Conservation (phyloP, 2,888 invertebrate genomes). For the Arge pagana region DNA sequence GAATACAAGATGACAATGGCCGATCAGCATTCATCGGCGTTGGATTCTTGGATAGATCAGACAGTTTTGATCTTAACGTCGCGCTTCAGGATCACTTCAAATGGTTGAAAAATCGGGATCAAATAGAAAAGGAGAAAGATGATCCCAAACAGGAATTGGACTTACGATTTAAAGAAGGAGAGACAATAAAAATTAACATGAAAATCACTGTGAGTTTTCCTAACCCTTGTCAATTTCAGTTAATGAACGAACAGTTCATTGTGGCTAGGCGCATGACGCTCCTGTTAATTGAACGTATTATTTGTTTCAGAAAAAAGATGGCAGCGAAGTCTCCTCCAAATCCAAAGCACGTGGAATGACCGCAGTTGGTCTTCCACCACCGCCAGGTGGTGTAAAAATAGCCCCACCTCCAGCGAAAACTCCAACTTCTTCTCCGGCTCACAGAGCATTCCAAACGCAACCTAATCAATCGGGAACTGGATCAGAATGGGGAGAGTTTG, state of each 20-base stretch:
- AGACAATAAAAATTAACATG: constrained; percentile 99
- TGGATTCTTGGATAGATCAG: constrained; percentile 96
- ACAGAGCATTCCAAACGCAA: constrained; percentile 66
- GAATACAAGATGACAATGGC: constrained; percentile 94
- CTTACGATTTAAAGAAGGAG: constrained; percentile 97
- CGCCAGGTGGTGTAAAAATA: constrained; percentile 76
- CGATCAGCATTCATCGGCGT: constrained; percentile 93
- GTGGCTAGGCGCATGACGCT: constrained; percentile 5
- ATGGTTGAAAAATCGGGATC: constrained; percentile 82
- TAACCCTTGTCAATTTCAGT: no score
- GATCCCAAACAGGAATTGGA: constrained; percentile 83
- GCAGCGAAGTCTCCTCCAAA: constrained; percentile 73
- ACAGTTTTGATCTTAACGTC: constrained; percentile 98
- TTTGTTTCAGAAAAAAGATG: constrained; percentile 80
- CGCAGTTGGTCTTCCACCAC: constrained; percentile 76
- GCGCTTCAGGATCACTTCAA: constrained; percentile 98
- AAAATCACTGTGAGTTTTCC: constrained; percentile 87
- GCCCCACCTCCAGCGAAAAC: constrained; percentile 74
- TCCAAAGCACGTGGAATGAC: constrained; percentile 67
- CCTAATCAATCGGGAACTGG: constrained; percentile 54
- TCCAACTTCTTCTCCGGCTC: constrained; percentile 76
- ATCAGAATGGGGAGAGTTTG: constrained; percentile 82
- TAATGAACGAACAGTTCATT: not conserved
- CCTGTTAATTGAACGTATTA: constrained; percentile 14
- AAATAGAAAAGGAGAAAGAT: constrained; percentile 79